Evolutionary conservation across 2,888 invertebrate species (phyloP).

Genomic region (Hydrotaea diabolus): DNA sequence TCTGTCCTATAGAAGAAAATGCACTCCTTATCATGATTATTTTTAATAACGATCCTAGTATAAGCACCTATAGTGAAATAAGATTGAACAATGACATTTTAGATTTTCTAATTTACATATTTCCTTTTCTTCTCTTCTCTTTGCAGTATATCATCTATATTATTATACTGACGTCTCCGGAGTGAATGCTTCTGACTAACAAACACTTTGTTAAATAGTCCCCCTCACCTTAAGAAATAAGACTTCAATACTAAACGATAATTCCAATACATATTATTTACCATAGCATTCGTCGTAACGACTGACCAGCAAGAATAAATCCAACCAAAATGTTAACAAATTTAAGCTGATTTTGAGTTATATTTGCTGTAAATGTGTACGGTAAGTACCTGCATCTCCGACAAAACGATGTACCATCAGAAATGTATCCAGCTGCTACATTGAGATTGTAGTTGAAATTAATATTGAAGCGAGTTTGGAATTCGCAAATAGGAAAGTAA

Average conservation of each 20-base stretch:
- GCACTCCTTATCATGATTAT: too few species aligned
- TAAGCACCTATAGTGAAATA: too few species aligned
- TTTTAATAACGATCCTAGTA: too few species aligned
- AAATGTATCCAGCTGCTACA: not conserved
- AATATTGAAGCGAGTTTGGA: too few species aligned
- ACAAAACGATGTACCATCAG: too few species aligned
- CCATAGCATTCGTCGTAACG: conserved; percentile 33
- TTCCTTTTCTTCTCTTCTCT: conserved; percentile 3
- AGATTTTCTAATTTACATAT: too few species aligned
- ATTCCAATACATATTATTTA: conserved; percentile 34
- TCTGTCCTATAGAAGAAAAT: too few species aligned
- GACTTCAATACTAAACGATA: conserved; percentile 43
- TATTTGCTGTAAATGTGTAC: conserved; percentile 67
- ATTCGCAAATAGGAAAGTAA: too few species aligned
- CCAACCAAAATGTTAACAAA: conserved; percentile 56
- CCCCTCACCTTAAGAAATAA: conserved; percentile 29
- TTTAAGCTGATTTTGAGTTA: conserved; percentile 68
- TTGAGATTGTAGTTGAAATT: not conserved
- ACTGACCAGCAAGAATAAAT: not conserved
- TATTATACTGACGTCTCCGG: conserved; percentile 64
- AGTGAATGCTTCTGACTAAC: conserved; percentile 60
- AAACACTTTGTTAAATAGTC: conserved; percentile 19
- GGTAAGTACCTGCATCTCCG: too few species aligned
- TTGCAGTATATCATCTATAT: conserved; percentile 54
- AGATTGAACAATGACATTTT: too few species aligned